Evolutionary conservation across 2,113 vertebrate species (phyloP).

Genomic region (Nipponia nippon): DNA sequence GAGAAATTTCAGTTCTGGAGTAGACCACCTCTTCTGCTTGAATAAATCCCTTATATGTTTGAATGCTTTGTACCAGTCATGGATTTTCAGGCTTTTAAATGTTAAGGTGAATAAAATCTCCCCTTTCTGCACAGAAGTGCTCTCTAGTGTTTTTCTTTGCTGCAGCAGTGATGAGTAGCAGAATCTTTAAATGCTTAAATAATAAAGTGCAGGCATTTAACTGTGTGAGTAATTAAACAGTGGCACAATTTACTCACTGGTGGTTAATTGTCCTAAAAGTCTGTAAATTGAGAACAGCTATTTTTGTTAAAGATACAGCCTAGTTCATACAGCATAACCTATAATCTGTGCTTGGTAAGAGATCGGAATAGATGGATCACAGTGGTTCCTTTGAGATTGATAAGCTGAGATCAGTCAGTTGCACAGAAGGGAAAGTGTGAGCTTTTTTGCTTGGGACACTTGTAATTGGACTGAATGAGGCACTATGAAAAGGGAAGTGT

Average conservation of each 20-base stretch:
- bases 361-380: not conserved
- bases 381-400: constrained; percentile 26
- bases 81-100: not conserved
- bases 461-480: constrained; percentile 57
- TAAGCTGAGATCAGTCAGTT: constrained; percentile 33
- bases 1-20: not conserved
- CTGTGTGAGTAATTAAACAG: not conserved
- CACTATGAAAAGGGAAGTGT: constrained; percentile 63
- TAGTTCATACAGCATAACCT: constrained; percentile 9
- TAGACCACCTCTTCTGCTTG: not conserved
- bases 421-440: constrained; percentile 53
- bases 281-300: constrained; percentile 18
- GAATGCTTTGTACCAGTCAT: not conserved
- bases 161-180: not conserved
- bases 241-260: not conserved
- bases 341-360: not conserved
- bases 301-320: not conserved
- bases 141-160: not conserved
- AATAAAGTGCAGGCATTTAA: not conserved
- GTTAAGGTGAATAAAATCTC: not conserved
- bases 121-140: not conserved
- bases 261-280: constrained; percentile 3
- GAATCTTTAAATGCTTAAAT: not conserved
- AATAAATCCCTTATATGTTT: not conserved
- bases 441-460: constrained; percentile 39